These are phyloP conservation scores for Drosophila incognita DNA, from an alignment of 2,888 invertebrate genomes.

Conservation along the genomic window DNA sequence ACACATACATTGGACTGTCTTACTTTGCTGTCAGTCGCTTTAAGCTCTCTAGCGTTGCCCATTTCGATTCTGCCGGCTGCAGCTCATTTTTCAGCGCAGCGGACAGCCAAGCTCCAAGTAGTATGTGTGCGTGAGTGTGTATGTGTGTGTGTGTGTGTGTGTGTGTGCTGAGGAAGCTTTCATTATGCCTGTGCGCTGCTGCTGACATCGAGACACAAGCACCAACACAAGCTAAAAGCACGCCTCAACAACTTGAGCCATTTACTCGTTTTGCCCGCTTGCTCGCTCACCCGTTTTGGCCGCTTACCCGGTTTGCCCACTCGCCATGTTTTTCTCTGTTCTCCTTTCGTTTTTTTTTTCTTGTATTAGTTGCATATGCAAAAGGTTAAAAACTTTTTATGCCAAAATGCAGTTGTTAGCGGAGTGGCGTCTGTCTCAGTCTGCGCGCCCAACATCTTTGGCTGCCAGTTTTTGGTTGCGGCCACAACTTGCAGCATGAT, in stretches of 20 bases:
- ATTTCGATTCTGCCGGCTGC: constrained; percentile 34
- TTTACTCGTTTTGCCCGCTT: constrained; percentile 34
- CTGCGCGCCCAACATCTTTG: constrained; percentile 43
- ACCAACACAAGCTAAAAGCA: constrained; percentile 43
- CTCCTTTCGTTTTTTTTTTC: not conserved
- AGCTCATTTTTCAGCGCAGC: constrained; percentile 61
- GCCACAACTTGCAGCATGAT: constrained; percentile 63
- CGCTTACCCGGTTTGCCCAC: constrained; percentile 18
- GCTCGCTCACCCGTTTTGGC: constrained; percentile 9
- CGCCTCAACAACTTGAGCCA: constrained; percentile 59
- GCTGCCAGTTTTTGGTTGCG: constrained; percentile 59
- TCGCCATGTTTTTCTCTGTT: not conserved
- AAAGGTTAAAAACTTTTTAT: constrained; percentile 71
- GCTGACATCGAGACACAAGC: constrained; percentile 31
- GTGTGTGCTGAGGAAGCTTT: constrained; percentile 30
- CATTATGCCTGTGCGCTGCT: constrained; percentile 41
- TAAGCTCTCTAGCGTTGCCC: constrained; percentile 1
- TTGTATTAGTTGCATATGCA: constrained; percentile 61
- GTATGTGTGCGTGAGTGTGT: constrained; percentile 26
- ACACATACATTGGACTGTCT: not conserved
- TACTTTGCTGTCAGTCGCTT: not conserved
- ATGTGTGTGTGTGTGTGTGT: constrained; percentile 13
- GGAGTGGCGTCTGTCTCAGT: constrained; percentile 20
- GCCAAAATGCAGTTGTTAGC: constrained; percentile 52
- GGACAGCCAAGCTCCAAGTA: constrained; percentile 51